Evolutionary conservation across 2,888 invertebrate species (phyloP), one percentile per base, ranked within the genome.

Genomic region (Agrochola litura): DNA sequence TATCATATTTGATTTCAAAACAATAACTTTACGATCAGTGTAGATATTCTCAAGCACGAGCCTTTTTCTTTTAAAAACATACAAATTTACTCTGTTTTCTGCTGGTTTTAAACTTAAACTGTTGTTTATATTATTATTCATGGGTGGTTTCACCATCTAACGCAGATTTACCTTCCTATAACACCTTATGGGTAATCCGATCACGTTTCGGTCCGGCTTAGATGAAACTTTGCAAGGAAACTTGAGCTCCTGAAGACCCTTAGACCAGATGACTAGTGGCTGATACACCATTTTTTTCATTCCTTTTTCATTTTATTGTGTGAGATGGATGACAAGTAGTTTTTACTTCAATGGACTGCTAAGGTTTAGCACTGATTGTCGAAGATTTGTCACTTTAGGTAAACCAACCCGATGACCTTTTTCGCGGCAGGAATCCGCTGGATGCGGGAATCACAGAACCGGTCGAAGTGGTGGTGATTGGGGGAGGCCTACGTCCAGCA

Each of bases 201-300:
- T 66, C 85, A 83, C 83, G 82, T 52, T 43, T 25, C 12, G 16
- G 19, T 22, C 6, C 16, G 25, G 46, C 52, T 66, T 41, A 69
- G 49, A 6, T 25, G n/a, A 30, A 73, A 73, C 69, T 77, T 83
- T 60, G 60, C 19, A 16, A 46, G 56, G 41, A 9, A 67, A 74
- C 72, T 76, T 46, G 37, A 49, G 41, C 49, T 75, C 30, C 9
- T 52, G 6, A 43, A 52, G n/a, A 58, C 46, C 19, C 30, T 30
- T 30, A 30, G 30, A 30, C 30, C 30, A 2, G 9, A 60, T 76
- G 60, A 75, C 83, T 65, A 77, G 73, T 64, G 10, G 60, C 74
- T 73, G 76, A 79, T 86, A 76, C 73, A 74, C 73, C 46, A 72
- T 77, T 72, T 74, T 85, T 77, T 72, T 77, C 52, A 63, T 30